Evolutionary conservation across 2,797 vertebrate species (phyloP), one percentile per base, ranked within the genome.

Genomic region (Enteromius argenteus): DNA sequence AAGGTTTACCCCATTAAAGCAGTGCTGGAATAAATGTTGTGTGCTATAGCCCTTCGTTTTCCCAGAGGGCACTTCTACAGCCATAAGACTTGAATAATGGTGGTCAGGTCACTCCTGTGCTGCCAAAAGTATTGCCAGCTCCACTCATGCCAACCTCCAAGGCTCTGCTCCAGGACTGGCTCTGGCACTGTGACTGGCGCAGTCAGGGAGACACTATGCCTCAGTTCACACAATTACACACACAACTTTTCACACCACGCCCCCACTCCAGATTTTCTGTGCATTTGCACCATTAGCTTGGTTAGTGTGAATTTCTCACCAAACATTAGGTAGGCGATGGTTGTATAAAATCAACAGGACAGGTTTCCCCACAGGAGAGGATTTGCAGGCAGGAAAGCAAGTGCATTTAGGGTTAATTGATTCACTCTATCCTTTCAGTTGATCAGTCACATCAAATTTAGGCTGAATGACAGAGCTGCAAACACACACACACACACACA

Each of bases 171-270:
- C 88, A 83, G 68, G 75, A 72, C 42, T 78, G 53, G 72, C 79
- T 69, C 72, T 85, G 68, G 74, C 84, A 84, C 62, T 15, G 21
- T 51, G 79, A 69, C 73, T 62, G 64, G 86, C 72, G 3, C 86
- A 67, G 81, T 83, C 56, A 53, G 66, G 56, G 37, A 84, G 64
- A 80, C 73, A 86, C 79, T 77, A 78, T 84, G 85, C 81, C 80
- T 88, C 60, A 80, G 78, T 85, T 86, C 86, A 84, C 86, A 87
- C 85, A 79, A 83, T 81, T 84, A 72, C 83, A 84, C 83, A 79
- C 80, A 68, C 56, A 85, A 77, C 75, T 85, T 88, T 71, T 85
- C 87, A 80, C 86, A 82, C 66, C 68, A 80, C 74, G 44, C 86
- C 84, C 58, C 73, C 51, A 6, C 77, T 84, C 39, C 80, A 86